Base-by-base conservation (phyloP, 2,888 invertebrate species). In the Harpalus rufipes region DNA sequence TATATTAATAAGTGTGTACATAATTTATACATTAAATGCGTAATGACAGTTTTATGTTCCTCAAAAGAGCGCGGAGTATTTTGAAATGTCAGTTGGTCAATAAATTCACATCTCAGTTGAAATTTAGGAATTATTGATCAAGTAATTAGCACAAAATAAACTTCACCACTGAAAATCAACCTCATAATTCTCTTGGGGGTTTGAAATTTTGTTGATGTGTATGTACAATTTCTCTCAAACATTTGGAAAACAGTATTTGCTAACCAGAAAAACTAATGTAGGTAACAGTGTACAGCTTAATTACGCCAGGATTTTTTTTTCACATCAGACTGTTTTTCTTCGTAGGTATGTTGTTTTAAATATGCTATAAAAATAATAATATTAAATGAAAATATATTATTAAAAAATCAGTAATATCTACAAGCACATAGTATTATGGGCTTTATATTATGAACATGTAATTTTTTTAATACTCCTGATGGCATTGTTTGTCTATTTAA, bases 81-180 rank as follows among this genome's bases (percentile, higher is more conserved):
- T 10, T 51, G 5, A 51, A 51, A 51, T 8, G 44, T 51, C 44
- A 51, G 44, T 51, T 51, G 44, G 44, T 51, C 44, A 51, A 12
- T 51, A 51, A 51, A 51, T 51, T 51, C 10, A 51, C 44, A 12
- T 51, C 44, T 51, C 44, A 51, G 10, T 51, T 51, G 44, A 51
- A 51, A 51, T 44, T 44, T 44, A 44, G 8, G 44, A 44, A 44
- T 51, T 51, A 51, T 51, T 51, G 44, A 51, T 51, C 44, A 51
- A 51, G 44, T 51, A 51, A 51, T 51, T 51, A 51, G 44, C 44
- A 51, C 44, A 51, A 51, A 51, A 51, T 51, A 51, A 51, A 51
- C 44, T 51, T 51, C 44, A 51, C 10, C 44, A 51, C 10, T 51
- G 44, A 12, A 51, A 51, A 51, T 51, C 10, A 51, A 51, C 44